These are phyloP conservation scores for Perca schrenkii DNA, from an alignment of 2,113 vertebrate species.

Conservation along the genomic window DNA sequence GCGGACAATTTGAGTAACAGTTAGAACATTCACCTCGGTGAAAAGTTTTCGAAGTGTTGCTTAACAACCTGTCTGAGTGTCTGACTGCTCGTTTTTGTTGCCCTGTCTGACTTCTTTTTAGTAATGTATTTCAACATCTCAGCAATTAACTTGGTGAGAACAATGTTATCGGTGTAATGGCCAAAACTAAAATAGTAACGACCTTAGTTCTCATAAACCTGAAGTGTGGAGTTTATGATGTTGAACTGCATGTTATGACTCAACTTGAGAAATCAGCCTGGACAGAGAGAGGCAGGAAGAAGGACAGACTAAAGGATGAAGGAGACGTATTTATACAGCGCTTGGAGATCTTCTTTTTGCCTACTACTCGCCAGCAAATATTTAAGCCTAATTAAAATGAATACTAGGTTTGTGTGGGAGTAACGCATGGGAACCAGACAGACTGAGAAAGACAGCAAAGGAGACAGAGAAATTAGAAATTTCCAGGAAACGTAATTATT, in stretches of 20 bases:
- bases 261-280: constrained; percentile 8
- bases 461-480: constrained; percentile 20
- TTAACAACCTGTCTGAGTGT: not conserved
- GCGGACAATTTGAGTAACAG: not conserved
- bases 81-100: not conserved
- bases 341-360: constrained; percentile 21
- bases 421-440: not conserved
- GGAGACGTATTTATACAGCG: not conserved
- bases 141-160: not conserved
- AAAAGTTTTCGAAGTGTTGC: not conserved
- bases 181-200: constrained; percentile 5
- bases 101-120: not conserved
- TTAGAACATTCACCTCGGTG: not conserved
- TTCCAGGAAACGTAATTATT: constrained; percentile 32
- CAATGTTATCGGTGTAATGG: not conserved
- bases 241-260: constrained; percentile 22
- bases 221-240: constrained; percentile 17
- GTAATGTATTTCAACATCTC: not conserved
- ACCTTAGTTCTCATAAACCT: constrained; percentile 10
- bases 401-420: not conserved
- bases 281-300: not conserved
- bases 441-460: not conserved
- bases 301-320: not conserved
- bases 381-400: constrained; percentile 24
- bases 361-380: not conserved